Evolutionary conservation across 2,888 invertebrate genomes (phyloP).

Genomic region (Oxyteleia sp.): DNA sequence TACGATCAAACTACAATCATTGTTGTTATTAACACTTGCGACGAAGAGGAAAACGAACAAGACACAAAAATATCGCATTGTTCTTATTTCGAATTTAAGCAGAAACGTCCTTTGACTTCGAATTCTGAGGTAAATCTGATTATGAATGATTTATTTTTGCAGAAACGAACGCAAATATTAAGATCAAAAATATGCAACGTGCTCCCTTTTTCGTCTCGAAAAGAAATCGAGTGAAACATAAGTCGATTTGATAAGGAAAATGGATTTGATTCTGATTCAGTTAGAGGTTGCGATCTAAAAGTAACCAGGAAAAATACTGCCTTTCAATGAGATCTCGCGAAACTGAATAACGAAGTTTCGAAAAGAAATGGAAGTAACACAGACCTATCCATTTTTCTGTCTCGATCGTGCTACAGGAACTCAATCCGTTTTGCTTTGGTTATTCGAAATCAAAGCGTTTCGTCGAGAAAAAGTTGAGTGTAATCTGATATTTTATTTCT

Average conservation of each 20-base stretch:
- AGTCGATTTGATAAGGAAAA: slow-evolving; percentile 65
- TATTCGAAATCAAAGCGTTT: slow-evolving; percentile 54
- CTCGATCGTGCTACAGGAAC: slow-evolving; percentile 51
- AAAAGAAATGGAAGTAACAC: slow-evolving; percentile 55
- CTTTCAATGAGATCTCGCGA: slow-evolving; percentile 48
- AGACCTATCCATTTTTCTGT: slow-evolving; percentile 55
- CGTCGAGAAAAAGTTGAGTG: slow-evolving; percentile 48
- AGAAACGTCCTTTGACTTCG: neutral
- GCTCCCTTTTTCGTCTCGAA: slow-evolving; percentile 25
- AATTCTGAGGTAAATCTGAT: slow-evolving; percentile 7
- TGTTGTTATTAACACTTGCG: too few relatives aligned
- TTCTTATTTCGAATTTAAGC: too few relatives aligned
- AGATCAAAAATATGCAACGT: slow-evolving; percentile 36
- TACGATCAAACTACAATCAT: too few relatives aligned
- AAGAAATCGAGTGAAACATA: slow-evolving; percentile 51
- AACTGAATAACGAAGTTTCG: slow-evolving; percentile 60
- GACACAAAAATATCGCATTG: too few relatives aligned
- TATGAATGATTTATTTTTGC: slow-evolving; percentile 31
- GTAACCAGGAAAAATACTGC: slow-evolving; percentile 62
- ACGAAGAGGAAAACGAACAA: too few relatives aligned
- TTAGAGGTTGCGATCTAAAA: slow-evolving; percentile 59
- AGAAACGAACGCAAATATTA: slow-evolving; percentile 32
- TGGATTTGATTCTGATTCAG: slow-evolving; percentile 58
- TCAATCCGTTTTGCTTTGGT: slow-evolving; percentile 60
- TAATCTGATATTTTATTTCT: slow-evolving; percentile 52